Conservation (phyloP, 2,888 invertebrate species). For the Eupithecia inturbata region DNA sequence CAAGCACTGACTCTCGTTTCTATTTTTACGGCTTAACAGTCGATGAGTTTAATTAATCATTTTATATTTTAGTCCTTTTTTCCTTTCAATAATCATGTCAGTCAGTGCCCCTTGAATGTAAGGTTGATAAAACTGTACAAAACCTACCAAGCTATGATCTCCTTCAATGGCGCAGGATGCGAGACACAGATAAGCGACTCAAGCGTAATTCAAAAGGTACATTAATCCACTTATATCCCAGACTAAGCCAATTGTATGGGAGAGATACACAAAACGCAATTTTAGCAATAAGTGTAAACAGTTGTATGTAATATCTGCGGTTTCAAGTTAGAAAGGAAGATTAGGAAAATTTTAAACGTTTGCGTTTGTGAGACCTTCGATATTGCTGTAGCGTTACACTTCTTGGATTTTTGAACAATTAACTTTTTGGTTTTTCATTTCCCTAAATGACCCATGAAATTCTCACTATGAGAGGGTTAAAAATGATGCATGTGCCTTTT, state of each 20-base stretch:
- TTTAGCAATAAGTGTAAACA: constrained; percentile 16
- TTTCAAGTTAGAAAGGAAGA: constrained; percentile 19
- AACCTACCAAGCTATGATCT: not conserved
- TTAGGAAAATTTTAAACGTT: constrained; percentile 22
- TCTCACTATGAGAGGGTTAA: not conserved
- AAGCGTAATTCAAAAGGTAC: constrained; percentile 28
- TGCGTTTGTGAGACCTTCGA: constrained; percentile 6
- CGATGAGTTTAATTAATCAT: not conserved
- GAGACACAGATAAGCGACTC: constrained; percentile 29
- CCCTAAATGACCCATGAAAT: not conserved
- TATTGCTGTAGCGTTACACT: not conserved
- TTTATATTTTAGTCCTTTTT: not conserved
- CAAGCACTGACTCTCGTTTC: not conserved
- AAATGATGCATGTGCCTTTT: not conserved
- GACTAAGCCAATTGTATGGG: constrained; percentile 23
- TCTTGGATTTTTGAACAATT: constrained; percentile 1
- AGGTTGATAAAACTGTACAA: not conserved
- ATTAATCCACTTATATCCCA: constrained; percentile 27
- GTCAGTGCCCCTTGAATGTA: not conserved
- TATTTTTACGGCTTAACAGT: not conserved
- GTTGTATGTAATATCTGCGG: constrained; percentile 24
- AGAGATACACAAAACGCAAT: constrained; percentile 27
- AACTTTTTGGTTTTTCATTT: not conserved
- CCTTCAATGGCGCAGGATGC: constrained; percentile 20
- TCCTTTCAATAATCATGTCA: not conserved